These are phyloP conservation scores for Troides helena DNA, from an alignment of 2,888 invertebrate species.

Conservation along the genomic window DNA sequence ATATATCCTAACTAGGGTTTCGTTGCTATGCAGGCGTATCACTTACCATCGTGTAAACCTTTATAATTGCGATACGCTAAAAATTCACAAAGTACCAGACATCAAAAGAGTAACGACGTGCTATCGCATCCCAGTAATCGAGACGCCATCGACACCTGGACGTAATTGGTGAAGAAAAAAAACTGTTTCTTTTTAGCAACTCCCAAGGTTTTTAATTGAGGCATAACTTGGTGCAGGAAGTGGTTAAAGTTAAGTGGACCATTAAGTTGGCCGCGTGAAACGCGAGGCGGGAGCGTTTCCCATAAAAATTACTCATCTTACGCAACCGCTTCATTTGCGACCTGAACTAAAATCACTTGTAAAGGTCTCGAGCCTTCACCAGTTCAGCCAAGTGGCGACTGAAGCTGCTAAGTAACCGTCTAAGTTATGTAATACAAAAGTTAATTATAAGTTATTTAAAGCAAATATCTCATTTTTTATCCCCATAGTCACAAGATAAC, in stretches of 20 bases:
- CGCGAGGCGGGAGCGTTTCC: slow-evolving; percentile 9
- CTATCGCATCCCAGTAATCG: not conserved
- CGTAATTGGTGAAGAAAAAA: not conserved
- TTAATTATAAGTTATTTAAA: too few species aligned
- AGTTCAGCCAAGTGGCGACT: slow-evolving; percentile 24
- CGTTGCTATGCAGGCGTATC: too few species aligned
- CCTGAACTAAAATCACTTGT: slow-evolving; percentile 15
- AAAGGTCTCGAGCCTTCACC: slow-evolving; percentile 20
- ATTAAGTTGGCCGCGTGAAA: slow-evolving; percentile 13
- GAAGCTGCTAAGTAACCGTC: not conserved
- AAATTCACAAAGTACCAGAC: too few species aligned
- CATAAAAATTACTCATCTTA: slow-evolving; percentile 25
- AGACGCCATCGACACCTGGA: slow-evolving; percentile 4
- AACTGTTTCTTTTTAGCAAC: not conserved
- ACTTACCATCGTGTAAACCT: too few species aligned
- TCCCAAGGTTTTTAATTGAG: slow-evolving; percentile 17
- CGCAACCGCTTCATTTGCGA: slow-evolving; percentile 24
- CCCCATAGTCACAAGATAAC: too few species aligned
- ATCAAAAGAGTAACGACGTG: not conserved
- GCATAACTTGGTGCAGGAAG: slow-evolving; percentile 19
- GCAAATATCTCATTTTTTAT: too few species aligned
- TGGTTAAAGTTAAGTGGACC: slow-evolving; percentile 18
- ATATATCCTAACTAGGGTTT: too few species aligned
- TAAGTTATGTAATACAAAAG: not conserved
- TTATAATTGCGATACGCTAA: too few species aligned